phyloP scores from a whole-genome alignment of 2,797 vertebrate species.

The Gymnodraco acuticeps region DNA sequence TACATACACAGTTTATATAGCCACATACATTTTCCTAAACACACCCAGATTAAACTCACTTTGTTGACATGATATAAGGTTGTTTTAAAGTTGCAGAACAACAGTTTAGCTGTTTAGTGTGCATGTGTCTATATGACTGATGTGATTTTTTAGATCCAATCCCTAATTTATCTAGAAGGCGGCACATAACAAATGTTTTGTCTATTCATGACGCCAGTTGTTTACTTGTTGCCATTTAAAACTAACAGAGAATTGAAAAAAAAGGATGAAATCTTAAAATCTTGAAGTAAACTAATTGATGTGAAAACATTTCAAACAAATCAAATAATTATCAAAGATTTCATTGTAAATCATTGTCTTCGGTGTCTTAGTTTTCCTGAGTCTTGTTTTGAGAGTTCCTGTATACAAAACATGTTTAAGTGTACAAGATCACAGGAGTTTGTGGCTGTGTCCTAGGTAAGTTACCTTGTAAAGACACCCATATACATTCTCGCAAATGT shows the following conservation, averaged over 20 bases:
- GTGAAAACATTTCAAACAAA: slow-evolving; percentile 10
- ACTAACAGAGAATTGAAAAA: not conserved
- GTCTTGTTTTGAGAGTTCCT: slow-evolving; percentile 24
- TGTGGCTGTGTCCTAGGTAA: slow-evolving; percentile 11
- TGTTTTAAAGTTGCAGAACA: not conserved
- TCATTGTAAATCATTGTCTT: slow-evolving; percentile 11
- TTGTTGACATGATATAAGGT: not conserved
- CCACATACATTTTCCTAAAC: slow-evolving; percentile 44
- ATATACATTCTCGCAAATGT: slow-evolving; percentile 37
- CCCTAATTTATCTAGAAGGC: not conserved
- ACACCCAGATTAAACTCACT: slow-evolving; percentile 14
- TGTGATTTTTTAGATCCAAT: slow-evolving; percentile 18
- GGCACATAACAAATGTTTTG: not conserved
- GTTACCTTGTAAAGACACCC: slow-evolving; percentile 38
- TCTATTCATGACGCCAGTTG: not conserved
- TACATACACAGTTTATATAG: slow-evolving; percentile 35
- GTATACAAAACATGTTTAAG: slow-evolving; percentile 20
- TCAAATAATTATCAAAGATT: slow-evolving; percentile 15
- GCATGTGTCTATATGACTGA: slow-evolving; percentile 10
- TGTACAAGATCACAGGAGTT: slow-evolving; percentile 27
- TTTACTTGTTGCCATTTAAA: not conserved
- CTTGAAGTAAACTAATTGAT: slow-evolving; percentile 18
- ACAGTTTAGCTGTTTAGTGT: not conserved
- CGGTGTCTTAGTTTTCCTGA: slow-evolving; percentile 26
- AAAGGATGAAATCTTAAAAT: not conserved